Evolutionary conservation across 2,888 invertebrate species (phyloP).

Genomic region (Aspidiotus rigidus): DNA sequence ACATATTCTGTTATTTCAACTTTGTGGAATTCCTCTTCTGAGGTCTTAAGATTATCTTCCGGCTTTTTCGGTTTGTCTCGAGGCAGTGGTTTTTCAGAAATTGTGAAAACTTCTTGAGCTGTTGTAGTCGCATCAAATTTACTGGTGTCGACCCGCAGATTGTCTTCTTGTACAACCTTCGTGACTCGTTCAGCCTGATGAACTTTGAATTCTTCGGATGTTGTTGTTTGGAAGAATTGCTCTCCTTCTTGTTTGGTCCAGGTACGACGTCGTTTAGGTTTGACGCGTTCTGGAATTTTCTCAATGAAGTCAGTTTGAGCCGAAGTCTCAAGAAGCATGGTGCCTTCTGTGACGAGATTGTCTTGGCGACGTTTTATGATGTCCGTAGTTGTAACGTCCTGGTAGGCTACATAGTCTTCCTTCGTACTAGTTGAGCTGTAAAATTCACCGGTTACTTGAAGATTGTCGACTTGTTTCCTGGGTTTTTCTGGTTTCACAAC

Average conservation of each 20-base stretch:
- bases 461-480: constrained; percentile 39
- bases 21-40: constrained; percentile 43
- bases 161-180: constrained; percentile 45
- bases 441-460: constrained; percentile 38
- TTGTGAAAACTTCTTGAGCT: constrained; percentile 44
- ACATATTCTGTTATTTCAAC: constrained; percentile 43
- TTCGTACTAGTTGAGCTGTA: constrained; percentile 39
- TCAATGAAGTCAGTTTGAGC: constrained; percentile 55
- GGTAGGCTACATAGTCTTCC: constrained; percentile 39
- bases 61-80: constrained; percentile 42
- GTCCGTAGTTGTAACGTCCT: constrained; percentile 37
- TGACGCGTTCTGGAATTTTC: constrained; percentile 50
- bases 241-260: constrained; percentile 66
- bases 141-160: constrained; percentile 47
- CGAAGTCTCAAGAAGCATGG: constrained; percentile 58
- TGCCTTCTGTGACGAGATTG: constrained; percentile 42
- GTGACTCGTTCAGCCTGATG: constrained; percentile 41
- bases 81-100: constrained; percentile 30
- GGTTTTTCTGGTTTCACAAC: constrained; percentile 39
- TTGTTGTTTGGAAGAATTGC: constrained; percentile 55
- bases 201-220: constrained; percentile 47
- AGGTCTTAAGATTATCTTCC: constrained; percentile 48
- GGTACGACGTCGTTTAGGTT: constrained; percentile 54
- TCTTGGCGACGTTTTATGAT: constrained; percentile 39
- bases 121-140: constrained; percentile 46